Base-by-base conservation (phyloP, 2,888 invertebrate species). In the Acronicta leporina region DNA sequence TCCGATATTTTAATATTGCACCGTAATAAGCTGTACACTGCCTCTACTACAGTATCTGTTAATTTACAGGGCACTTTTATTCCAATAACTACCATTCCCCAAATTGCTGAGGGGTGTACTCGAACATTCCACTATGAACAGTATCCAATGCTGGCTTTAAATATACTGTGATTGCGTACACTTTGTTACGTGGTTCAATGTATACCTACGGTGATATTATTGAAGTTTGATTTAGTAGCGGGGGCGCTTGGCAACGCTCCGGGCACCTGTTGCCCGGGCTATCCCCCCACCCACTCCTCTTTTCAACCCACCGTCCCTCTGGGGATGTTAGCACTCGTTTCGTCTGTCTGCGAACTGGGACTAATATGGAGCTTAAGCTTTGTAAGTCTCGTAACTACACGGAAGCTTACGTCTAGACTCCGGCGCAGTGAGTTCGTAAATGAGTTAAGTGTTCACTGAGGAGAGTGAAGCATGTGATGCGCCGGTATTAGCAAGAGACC, bases 191-290 rank as follows among this genome's bases (percentile, higher is more conserved):
- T 45, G 41, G 56, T 48, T 71, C 77, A 63, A 63, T 75, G 73
- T 67, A 71, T 14, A n/a, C 45, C 43, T 48, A 43, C 25, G 48
- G 30, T 16, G 53, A 65, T 75, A 67, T 67, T 62, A 55, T 69
- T 66, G 65, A 54, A 71, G 68, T 69, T 62, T 73, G 76, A 82
- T 75, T 75, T 78, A 71, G 80, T 75, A 61, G 75, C 59, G 63
- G 63, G 62, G 68, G 62, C 68, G 76, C 79, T 66, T 79, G 74
- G 84, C 73, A 80, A 80, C 79, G 80, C 76, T 79, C 71, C 53
- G 56, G 77, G 82, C 82, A 88, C 87, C 88, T 87, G 88, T 87
- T 88, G 88, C 85, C 83, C 71, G 56, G 77, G 70, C 45, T 38
- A 46, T 44, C 48, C 48, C 56, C 73, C 63, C 62, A 50, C 70